Conservation (phyloP, 1,140 invertebrate species). For the Neocloeon triangulifer region DNA sequence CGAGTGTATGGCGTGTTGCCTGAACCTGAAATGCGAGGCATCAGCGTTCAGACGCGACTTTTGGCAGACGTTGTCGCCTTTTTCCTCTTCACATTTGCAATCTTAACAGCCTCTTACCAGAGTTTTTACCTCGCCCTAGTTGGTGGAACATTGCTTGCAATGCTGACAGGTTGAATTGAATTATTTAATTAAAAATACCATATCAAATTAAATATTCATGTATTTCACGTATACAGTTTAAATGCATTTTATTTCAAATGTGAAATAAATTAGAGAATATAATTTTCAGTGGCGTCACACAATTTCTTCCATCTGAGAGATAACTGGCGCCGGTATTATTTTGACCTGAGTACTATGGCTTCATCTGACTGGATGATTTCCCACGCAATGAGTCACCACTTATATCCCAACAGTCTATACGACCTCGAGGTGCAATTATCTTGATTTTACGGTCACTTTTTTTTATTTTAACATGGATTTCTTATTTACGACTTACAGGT, state of each 20-base stretch:
- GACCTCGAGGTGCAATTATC: conserved; percentile 33
- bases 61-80: conserved; percentile 27
- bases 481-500: no score
- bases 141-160: conserved; percentile 27
- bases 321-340: conserved; percentile 62
- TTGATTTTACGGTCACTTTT: no score
- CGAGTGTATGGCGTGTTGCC: no score
- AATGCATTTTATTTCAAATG: no score
- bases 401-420: conserved; percentile 53
- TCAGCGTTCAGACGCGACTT: conserved; percentile 7
- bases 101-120: conserved; percentile 22
- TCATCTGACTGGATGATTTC: conserved; percentile 53
- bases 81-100: conserved; percentile 21
- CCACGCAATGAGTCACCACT: conserved; percentile 56
- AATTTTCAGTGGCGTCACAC: no score
- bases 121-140: conserved; percentile 20
- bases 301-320: conserved; percentile 65
- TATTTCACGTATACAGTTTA: no score
- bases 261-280: no score
- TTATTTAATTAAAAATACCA: no score
- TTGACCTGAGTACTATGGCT: conserved; percentile 39
- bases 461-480: no score
- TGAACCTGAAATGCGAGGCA: conserved; percentile 2
- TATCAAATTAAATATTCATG: no score
- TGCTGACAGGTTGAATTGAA: conserved; percentile 27